Evolutionary conservation across 2,888 invertebrate species (phyloP).

Genomic region (Drosophila paranaensis): DNA sequence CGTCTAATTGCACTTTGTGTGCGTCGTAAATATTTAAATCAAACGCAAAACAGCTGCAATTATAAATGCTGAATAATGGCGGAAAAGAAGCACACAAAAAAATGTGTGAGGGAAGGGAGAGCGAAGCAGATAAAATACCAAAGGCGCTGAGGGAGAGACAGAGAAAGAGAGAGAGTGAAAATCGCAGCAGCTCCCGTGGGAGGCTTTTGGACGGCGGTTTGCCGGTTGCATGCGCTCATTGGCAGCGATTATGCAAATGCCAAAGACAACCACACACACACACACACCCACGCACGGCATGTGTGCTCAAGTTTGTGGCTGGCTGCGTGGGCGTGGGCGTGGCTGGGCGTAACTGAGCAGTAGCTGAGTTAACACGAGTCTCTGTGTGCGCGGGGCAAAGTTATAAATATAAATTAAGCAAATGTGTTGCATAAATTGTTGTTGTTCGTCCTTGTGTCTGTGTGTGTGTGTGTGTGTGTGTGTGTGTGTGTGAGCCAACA

Average conservation of each 20-base stretch:
- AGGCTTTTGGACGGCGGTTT: slow-evolving; percentile 11
- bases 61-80: slow-evolving; percentile 50
- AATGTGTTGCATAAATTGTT: slow-evolving; percentile 77
- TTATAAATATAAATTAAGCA: slow-evolving; percentile 81
- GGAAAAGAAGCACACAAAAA: slow-evolving; percentile 4
- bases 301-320: slow-evolving; percentile 14
- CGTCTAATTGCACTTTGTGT: slow-evolving; percentile 18
- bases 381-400: slow-evolving; percentile 52
- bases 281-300: slow-evolving; percentile 3
- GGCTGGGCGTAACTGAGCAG: slow-evolving; percentile 19
- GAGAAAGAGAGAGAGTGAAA: neutral
- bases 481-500: slow-evolving; percentile 34
- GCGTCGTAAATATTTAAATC: slow-evolving; percentile 34
- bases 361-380: slow-evolving; percentile 45
- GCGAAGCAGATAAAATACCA: neutral
- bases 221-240: slow-evolving; percentile 55
- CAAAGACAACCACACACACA: slow-evolving; percentile 37
- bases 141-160: neutral
- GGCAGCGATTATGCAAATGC: slow-evolving; percentile 73
- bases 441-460: slow-evolving; percentile 49
- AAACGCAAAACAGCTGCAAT: slow-evolving; percentile 56
- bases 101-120: neutral
- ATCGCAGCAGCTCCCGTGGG: slow-evolving; percentile 31
- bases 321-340: neutral
- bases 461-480: slow-evolving; percentile 11